Conservation (phyloP, 2,888 invertebrate genomes). For the Torymus tubicola region DNA sequence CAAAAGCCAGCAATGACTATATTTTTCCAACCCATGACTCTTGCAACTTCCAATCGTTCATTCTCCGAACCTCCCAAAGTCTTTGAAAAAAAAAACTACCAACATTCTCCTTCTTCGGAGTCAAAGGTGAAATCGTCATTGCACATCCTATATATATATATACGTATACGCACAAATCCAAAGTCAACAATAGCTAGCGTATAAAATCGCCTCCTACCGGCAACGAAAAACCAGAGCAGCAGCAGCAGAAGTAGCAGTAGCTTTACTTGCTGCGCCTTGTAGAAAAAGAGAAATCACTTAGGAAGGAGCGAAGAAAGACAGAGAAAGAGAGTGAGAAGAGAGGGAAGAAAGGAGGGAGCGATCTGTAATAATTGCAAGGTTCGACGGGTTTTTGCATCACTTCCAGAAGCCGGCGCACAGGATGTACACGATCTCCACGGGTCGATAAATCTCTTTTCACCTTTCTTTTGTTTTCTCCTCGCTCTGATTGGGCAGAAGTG, state of each 20-base stretch:
- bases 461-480: slow-evolving; percentile 76
- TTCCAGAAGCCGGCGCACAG: slow-evolving; percentile 43
- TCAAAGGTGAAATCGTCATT: too few species aligned
- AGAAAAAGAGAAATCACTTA: slow-evolving; percentile 49
- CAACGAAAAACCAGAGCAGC: not conserved
- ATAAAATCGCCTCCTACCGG: too few species aligned
- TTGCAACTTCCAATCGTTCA: too few species aligned
- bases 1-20: too few species aligned
- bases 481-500: slow-evolving; percentile 73
- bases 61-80: too few species aligned
- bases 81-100: too few species aligned
- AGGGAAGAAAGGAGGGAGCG: slow-evolving; percentile 15
- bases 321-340: not conserved
- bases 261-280: not conserved
- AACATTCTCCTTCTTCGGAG: too few species aligned
- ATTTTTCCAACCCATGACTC: too few species aligned
- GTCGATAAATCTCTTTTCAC: slow-evolving; percentile 70
- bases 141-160: too few species aligned
- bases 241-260: not conserved
- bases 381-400: slow-evolving; percentile 54
- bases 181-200: too few species aligned
- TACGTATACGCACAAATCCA: too few species aligned
- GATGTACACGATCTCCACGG: slow-evolving; percentile 58
- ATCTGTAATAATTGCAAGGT: slow-evolving; percentile 56
- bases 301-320: not conserved